Evolutionary conservation across 2,888 invertebrate species (phyloP).

Genomic region (Oscheius sp.): DNA sequence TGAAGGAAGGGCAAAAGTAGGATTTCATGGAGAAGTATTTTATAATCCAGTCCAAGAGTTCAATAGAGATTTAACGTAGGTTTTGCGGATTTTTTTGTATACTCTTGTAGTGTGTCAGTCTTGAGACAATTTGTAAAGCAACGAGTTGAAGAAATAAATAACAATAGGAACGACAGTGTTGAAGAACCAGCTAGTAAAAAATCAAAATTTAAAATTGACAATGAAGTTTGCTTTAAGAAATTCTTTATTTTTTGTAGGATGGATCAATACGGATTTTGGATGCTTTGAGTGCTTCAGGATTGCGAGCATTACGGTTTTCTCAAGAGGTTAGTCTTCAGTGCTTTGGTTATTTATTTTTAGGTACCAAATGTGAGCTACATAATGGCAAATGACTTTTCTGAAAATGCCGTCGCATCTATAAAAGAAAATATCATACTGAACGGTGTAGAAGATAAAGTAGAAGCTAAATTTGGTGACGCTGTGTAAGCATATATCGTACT

Average conservation of each 20-base stretch:
- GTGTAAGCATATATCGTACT: too few relatives aligned
- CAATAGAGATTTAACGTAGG: constrained; percentile 86
- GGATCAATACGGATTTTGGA: constrained; percentile 79
- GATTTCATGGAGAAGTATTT: constrained; percentile 78
- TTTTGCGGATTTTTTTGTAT: not conserved
- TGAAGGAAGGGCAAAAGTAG: constrained; percentile 63
- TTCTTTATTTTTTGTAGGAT: constrained; percentile 33
- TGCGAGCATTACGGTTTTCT: constrained; percentile 93
- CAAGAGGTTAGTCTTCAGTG: constrained; percentile 77
- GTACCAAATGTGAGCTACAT: constrained; percentile 59
- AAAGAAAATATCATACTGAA: constrained; percentile 82
- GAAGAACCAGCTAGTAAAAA: constrained; percentile 49
- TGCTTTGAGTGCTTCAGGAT: constrained; percentile 92
- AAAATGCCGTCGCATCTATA: constrained; percentile 86
- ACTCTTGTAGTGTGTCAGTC: constrained; percentile 79
- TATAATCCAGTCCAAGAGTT: constrained; percentile 98
- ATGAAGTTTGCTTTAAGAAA: not conserved
- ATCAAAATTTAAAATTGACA: constrained; percentile 30
- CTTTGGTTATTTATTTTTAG: not conserved
- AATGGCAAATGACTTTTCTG: constrained; percentile 78
- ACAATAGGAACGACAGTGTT: not conserved
- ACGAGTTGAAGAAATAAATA: constrained; percentile 27
- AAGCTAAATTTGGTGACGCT: constrained; percentile 85
- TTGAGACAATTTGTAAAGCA: constrained; percentile 76
- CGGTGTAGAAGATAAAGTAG: constrained; percentile 80